These are phyloP conservation scores for Zosterops lateralis DNA, from an alignment of 2,113 vertebrate species.

Conservation along the genomic window DNA sequence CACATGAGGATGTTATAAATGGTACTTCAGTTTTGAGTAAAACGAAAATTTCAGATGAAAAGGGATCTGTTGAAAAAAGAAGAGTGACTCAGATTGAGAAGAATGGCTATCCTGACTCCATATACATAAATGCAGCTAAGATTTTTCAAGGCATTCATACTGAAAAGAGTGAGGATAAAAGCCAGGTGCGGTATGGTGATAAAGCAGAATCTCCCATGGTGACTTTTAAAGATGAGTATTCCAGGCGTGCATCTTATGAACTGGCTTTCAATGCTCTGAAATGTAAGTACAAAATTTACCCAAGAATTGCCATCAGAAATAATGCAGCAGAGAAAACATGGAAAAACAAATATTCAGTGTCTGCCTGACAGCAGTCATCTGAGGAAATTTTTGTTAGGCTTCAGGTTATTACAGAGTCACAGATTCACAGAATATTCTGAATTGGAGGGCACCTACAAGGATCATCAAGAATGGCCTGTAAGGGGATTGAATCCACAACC, in stretches of 20 bases:
- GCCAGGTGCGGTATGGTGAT: conserved; percentile 76
- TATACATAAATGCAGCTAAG: conserved; percentile 83
- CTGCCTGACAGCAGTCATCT: neutral
- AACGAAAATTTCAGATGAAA: neutral
- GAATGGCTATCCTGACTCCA: conserved; percentile 69
- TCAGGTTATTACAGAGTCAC: neutral
- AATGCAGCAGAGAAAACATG: neutral
- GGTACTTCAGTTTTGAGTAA: neutral
- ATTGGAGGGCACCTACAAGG: neutral
- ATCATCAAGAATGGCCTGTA: neutral
- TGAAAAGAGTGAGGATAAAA: conserved; percentile 69
- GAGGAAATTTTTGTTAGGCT: neutral
- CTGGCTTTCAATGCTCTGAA: conserved; percentile 88
- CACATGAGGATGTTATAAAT: neutral
- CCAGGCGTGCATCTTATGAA: conserved; percentile 73
- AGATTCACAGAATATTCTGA: neutral
- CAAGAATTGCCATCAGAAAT: neutral
- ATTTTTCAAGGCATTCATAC: conserved; percentile 81
- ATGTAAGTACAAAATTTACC: conserved; percentile 80
- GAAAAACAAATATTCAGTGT: neutral
- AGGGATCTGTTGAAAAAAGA: neutral
- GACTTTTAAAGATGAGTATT: conserved; percentile 68
- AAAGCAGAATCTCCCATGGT: conserved; percentile 2
- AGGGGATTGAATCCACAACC: neutral
- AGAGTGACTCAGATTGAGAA: conserved; percentile 2